Conservation (phyloP, 1,140 invertebrate genomes). For the Fopius arisanus region DNA sequence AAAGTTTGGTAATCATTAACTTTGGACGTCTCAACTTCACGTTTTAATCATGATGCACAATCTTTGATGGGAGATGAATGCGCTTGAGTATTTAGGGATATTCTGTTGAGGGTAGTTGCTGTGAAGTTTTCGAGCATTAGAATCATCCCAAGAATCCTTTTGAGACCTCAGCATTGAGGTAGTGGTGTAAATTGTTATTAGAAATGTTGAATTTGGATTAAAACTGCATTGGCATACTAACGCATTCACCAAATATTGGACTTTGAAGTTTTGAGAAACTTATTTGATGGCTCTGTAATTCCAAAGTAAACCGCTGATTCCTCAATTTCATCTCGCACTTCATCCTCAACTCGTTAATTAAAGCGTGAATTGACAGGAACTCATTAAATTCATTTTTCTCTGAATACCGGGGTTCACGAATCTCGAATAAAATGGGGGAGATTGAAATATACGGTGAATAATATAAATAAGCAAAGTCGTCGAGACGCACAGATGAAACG, state of each 20-base stretch:
- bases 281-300: no score
- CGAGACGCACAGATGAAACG: not conserved
- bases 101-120: not conserved
- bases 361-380: not conserved
- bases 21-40: not conserved
- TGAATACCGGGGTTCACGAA: not conserved
- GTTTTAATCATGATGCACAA: not conserved
- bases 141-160: not conserved
- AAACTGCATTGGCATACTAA: no score
- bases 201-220: no score
- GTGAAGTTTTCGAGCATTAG: not conserved
- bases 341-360: not conserved
- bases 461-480: not conserved
- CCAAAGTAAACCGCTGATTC: no score
- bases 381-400: not conserved
- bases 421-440: not conserved
- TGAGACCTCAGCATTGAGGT: not conserved
- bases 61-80: not conserved
- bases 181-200: not conserved
- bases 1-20: slow-evolving; percentile 6
- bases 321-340: not conserved
- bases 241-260: no score
- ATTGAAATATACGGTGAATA: slow-evolving; percentile 10
- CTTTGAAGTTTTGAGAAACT: no score
- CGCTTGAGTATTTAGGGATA: not conserved